Conservation (phyloP, 2,113 vertebrate species). For the Chaetodon trifascialis region DNA sequence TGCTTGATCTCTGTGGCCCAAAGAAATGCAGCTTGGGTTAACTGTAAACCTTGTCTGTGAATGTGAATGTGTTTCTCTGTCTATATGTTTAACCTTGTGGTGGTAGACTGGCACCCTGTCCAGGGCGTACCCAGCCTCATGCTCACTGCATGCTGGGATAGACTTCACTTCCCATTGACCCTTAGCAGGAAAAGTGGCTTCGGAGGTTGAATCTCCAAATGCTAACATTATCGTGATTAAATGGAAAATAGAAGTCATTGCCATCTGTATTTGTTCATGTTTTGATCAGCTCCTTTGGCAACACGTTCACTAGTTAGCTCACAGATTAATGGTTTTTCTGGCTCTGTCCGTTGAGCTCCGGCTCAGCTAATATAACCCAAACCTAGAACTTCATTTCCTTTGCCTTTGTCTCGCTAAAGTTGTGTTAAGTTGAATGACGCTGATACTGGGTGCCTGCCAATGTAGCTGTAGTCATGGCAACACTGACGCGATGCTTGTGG, state of each 20-base stretch:
- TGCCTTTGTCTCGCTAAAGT: background rate
- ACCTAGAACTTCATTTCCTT: background rate
- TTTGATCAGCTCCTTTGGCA: slow-evolving; percentile 37
- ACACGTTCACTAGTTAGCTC: slow-evolving; percentile 18
- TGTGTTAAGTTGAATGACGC: background rate
- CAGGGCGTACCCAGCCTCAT: background rate
- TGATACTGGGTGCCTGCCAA: background rate
- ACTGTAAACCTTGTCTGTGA: background rate
- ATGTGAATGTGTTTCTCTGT: background rate
- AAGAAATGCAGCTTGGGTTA: background rate
- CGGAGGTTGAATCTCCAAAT: background rate
- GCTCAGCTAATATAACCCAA: background rate
- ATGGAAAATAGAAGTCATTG: slow-evolving; percentile 38
- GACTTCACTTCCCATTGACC: background rate
- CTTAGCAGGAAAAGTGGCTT: background rate
- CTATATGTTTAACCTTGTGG: background rate
- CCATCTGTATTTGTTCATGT: slow-evolving; percentile 40
- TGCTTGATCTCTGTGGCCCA: background rate
- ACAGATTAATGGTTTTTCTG: slow-evolving; percentile 10
- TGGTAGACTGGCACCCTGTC: background rate
- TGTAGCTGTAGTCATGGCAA: slow-evolving; percentile 13
- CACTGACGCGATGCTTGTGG: slow-evolving; percentile 4
- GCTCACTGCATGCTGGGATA: background rate
- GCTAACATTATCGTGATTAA: slow-evolving; percentile 30
- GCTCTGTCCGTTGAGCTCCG: background rate